Evolutionary conservation across 2,797 vertebrate species (phyloP), one percentile per base, ranked within the genome.

Genomic region (Sciurus carolinensis): DNA sequence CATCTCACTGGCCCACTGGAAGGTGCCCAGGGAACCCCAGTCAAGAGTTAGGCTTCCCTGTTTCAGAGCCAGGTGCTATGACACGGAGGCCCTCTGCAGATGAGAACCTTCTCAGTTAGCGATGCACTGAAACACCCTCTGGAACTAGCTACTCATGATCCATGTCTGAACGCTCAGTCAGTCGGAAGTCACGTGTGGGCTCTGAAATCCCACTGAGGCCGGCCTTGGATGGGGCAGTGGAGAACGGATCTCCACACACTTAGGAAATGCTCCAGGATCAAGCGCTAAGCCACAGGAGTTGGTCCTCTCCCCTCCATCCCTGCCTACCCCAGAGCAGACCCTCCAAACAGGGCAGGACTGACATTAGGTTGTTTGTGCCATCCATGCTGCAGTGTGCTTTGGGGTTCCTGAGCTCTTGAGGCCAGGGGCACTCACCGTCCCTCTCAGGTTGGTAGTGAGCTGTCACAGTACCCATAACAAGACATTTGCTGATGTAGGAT

Each of bases 81-180:
- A 87, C 52, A 50, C 28, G 26, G 33, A 59, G 13, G 36, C 14
- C 18, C 28, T 3, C n/a, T 64, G 28, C 11, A 77, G n/a, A 20
- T 13, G 42, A 79, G 86, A 52, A 82, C 24, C 13, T 92, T 5
- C 28, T 26, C 39, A 57, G 42, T 30, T 13, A 59, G 36, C 20
- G 64, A 28, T 39, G 2, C 5, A 2, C 0, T 20, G 44, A 52
- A 24, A 80, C 5, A 4, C 6, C n/a, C 1, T 42, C 18, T 18
- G 17, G 33, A 87, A 47, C 24, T 62, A 87, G 66, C 15, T 33
- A 47, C 13, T 50, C 33, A 4, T 3, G 39, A 87, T 66, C 39
- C 84, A 79, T 17, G 69, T 76, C 66, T n/a, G 33, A 87, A 64
- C 17, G 7, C 36, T 50, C 8, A 81, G 22, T 54, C 44, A 76